These are phyloP conservation scores for Dyspetes luteomarginatus DNA, from an alignment of 2,888 invertebrate species.

Conservation along the genomic window DNA sequence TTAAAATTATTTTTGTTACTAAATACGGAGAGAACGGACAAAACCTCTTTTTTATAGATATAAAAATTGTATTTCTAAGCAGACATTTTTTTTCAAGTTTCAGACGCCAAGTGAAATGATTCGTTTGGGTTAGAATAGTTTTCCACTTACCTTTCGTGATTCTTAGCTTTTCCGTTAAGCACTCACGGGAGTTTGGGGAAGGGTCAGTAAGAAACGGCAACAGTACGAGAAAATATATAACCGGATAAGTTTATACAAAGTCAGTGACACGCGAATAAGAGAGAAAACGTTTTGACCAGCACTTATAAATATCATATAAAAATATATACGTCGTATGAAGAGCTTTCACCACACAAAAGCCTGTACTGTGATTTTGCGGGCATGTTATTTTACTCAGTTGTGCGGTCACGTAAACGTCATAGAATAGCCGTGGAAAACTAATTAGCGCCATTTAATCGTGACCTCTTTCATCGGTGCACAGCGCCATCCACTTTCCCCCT, in stretches of 20 bases:
- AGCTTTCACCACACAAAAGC: constrained; percentile 26
- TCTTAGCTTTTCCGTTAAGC: not conserved
- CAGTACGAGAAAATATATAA: constrained; percentile 21
- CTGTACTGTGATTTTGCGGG: constrained; percentile 15
- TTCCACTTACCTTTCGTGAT: too few relatives aligned
- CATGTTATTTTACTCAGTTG: constrained; percentile 49
- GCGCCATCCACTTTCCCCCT: not conserved
- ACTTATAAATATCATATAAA: not conserved
- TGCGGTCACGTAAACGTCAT: constrained; percentile 51
- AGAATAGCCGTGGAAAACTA: constrained; percentile 62
- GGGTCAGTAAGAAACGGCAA: constrained; percentile 3
- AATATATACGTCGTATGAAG: not conserved
- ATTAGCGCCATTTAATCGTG: constrained; percentile 66
- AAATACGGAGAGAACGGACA: not conserved
- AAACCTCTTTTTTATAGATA: too few relatives aligned
- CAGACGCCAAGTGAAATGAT: constrained; percentile 55
- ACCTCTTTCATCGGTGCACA: constrained; percentile 48
- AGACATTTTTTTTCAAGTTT: too few relatives aligned
- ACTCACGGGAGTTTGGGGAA: not conserved
- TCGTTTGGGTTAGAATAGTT: constrained; percentile 21
- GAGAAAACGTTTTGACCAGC: constrained; percentile 12
- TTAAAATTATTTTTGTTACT: not conserved
- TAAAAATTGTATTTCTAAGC: too few relatives aligned
- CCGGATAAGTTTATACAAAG: not conserved
- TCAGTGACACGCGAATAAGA: constrained; percentile 50